Evolutionary conservation across 1,140 invertebrate genomes (phyloP).

Genomic region (Nomia melanderi): DNA sequence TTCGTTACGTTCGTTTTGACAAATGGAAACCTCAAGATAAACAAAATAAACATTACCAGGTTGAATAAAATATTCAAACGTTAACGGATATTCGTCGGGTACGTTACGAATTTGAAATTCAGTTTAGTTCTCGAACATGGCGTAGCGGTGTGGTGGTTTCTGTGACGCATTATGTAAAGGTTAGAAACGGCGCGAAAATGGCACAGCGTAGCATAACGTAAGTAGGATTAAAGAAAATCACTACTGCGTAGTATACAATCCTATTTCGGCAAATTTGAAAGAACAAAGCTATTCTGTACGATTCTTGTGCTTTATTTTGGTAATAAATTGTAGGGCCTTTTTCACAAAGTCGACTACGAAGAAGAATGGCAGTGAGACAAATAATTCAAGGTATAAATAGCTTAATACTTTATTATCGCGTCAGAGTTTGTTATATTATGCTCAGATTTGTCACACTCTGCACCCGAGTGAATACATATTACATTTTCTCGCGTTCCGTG

Average conservation of each 20-base stretch:
- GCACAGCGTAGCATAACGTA: constrained; percentile 71
- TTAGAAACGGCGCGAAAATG: constrained; percentile 63
- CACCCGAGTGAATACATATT: constrained; percentile 20
- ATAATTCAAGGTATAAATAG: constrained; percentile 24
- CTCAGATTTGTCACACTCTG: constrained; percentile 38
- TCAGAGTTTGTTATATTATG: constrained; percentile 46
- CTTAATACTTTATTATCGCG: constrained; percentile 1
- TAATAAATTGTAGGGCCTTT: constrained; percentile 53
- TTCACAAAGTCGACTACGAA: constrained; percentile 41
- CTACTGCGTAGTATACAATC: not conserved
- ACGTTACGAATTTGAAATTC: not conserved
- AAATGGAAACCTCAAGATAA: too few relatives aligned
- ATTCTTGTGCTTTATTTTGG: constrained; percentile 9
- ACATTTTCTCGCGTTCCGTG: constrained; percentile 10
- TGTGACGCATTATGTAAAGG: constrained; percentile 8
- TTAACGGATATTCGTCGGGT: not conserved
- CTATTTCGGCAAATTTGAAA: not conserved
- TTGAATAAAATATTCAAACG: too few relatives aligned
- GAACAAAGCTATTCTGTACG: constrained; percentile 2
- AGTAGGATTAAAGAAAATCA: constrained; percentile 32
- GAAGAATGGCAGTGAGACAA: constrained; percentile 30
- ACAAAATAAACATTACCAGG: too few relatives aligned
- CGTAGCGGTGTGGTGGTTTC: not conserved
- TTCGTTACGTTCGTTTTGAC: too few relatives aligned
- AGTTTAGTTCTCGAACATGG: not conserved